These are phyloP conservation scores for Limnephilus lunatus DNA, from an alignment of 2,888 invertebrate species.

Conservation along the genomic window DNA sequence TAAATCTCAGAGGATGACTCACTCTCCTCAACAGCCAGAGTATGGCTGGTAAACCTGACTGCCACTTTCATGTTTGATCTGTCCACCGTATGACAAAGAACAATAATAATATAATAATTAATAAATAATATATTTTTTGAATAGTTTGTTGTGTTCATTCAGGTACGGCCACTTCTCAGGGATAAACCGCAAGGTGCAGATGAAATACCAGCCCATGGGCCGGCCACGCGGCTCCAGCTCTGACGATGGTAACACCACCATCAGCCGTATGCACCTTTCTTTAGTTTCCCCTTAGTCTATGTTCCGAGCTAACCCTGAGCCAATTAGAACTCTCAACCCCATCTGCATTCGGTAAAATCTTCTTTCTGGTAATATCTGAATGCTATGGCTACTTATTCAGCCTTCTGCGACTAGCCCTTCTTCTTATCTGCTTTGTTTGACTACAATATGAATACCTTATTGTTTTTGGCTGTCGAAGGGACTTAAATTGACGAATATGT, in stretches of 20 bases:
- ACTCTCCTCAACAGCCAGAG: neutral
- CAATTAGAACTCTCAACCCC: neutral
- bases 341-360: neutral
- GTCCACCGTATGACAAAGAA: slow-evolving; percentile 2
- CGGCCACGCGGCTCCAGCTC: slow-evolving; percentile 94
- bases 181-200: slow-evolving; percentile 99
- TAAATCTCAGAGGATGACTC: too few relatives aligned
- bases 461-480: neutral
- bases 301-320: neutral
- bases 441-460: neutral
- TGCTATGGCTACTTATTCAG: neutral
- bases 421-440: neutral
- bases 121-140: neutral
- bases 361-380: neutral
- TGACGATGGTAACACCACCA: slow-evolving; percentile 89
- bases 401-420: neutral
- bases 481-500: too few relatives aligned
- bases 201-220: slow-evolving; percentile 98
- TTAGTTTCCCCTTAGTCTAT: slow-evolving; percentile 53
- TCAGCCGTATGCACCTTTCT: slow-evolving; percentile 66
- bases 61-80: neutral
- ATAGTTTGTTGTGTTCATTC: slow-evolving; percentile 53
- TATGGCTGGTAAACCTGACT: neutral
- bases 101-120: neutral
- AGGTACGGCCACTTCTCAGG: slow-evolving; percentile 99